Evolutionary conservation across 2,797 vertebrate species (phyloP), one percentile per base, ranked within the genome.

Genomic region (Leptatherina wallacei): DNA sequence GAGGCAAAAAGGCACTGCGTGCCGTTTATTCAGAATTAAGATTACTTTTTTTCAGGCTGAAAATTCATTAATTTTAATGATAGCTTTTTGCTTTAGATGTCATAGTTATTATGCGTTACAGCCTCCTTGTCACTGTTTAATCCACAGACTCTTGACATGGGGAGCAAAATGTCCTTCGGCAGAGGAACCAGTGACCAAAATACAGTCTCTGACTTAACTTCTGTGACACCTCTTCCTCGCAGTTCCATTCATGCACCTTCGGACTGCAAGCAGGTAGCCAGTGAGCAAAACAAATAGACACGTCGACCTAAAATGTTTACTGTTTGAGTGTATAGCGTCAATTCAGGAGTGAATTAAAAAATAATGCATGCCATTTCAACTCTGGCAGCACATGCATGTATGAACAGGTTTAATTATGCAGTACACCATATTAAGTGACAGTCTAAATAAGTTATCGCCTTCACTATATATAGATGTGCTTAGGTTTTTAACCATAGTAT

Each of bases 141-240:
- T 88, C 65, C 71, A 75, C 90, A 91, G 89, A 85, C 61, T 65
- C 58, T 75, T 88, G 88, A 88, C 80, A 93, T 93, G 89, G 90
- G 89, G 85, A 91, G 84, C 85, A 93, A 92, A 89, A 88, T 93
- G 82, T 92, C 89, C 79, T 88, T 85, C 65, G 75, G 73, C 86
- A 89, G 88, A 85, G 85, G 85, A 80, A 81, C 76, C 80, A 76
- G 77, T 88, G 89, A 87, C 77, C 89, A 77, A 86, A 89, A 84
- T 73, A 66, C 86, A 77, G 65, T 78, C 58, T 90, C 88, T 73
- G 88, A 90, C n/a, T 71, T 90, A 72, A 85, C 85, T 13, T 80
- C 85, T 60, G 79, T 69, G 73, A 55, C 89, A 20, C 79, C 86
- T 18, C 83, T 63, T 69, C 87, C 86, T 64, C 44, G 24, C 68